A percentile compares a stretch with the other conserved stretches of the same genome.
phyloP scores from a whole-genome alignment of 2,888 invertebrate genomes.

The Enoplolaimus lenunculus region DNA sequence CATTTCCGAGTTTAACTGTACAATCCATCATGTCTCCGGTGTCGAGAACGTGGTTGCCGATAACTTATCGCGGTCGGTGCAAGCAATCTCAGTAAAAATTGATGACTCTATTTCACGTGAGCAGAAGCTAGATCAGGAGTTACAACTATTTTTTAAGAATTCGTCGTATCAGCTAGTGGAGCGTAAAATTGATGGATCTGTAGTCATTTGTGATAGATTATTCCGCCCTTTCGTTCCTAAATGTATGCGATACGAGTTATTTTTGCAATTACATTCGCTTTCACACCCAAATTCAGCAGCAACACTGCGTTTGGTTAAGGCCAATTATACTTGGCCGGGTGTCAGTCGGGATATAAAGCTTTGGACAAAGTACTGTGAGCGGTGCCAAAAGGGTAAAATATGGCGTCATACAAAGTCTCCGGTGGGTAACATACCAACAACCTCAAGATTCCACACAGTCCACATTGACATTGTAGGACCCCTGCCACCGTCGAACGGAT shows the following conservation, averaged over 20 bases:
- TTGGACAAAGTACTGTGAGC: background rate
- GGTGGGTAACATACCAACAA: background rate
- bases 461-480: conserved; percentile 16
- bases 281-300: too few relatives aligned
- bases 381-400: conserved; percentile 8
- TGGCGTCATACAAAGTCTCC: conserved; percentile 3
- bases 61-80: background rate
- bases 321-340: conserved; percentile 1
- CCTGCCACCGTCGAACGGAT: conserved; percentile 3
- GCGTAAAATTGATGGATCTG: too few relatives aligned
- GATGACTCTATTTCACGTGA: background rate
- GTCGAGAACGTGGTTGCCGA: conserved; percentile 2
- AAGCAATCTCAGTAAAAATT: background rate
- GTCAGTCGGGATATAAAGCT: background rate
- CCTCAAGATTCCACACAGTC: conserved; percentile 5
- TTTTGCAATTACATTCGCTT: too few relatives aligned
- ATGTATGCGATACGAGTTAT: too few relatives aligned
- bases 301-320: too few relatives aligned
- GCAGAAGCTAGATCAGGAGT: background rate
- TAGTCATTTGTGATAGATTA: too few relatives aligned
- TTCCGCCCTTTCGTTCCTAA: too few relatives aligned
- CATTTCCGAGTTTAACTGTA: conserved; percentile 7
- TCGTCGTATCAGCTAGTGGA: too few relatives aligned
- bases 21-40: background rate
- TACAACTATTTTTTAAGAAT: too few relatives aligned